Conservation (phyloP, 2,797 vertebrate genomes). For the Euphonia xanthogaster region DNA sequence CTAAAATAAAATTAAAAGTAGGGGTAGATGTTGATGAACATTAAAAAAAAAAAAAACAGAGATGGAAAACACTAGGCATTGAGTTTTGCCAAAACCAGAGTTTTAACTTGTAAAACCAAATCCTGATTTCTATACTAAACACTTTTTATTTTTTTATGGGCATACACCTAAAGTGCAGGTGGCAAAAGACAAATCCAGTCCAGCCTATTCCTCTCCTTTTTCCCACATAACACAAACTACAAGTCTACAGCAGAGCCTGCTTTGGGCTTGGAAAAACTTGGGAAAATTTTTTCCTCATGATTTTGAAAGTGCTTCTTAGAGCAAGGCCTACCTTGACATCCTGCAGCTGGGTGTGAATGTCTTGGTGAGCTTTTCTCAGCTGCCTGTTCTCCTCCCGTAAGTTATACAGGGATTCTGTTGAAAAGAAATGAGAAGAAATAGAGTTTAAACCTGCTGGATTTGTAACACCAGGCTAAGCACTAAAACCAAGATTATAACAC, state of each 20-base stretch:
- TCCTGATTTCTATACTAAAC: neutral
- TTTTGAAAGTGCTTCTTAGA: neutral
- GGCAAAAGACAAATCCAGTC: neutral
- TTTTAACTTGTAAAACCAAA: neutral
- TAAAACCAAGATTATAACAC: neutral
- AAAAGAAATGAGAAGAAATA: neutral
- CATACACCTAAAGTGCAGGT: neutral
- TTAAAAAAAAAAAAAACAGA: neutral
- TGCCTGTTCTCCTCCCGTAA: constrained; percentile 94
- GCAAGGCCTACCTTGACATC: constrained; percentile 86
- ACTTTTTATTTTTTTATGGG: neutral
- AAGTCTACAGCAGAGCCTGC: neutral
- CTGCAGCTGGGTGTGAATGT: constrained; percentile 92
- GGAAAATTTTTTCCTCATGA: neutral
- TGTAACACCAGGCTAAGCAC: neutral
- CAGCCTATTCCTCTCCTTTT: neutral
- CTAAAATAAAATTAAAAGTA: neutral
- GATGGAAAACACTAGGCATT: neutral
- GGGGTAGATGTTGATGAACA: neutral
- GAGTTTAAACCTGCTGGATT: neutral
- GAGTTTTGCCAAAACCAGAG: neutral
- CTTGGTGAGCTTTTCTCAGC: constrained; percentile 92
- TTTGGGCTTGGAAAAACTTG: neutral
- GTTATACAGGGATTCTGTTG: constrained; percentile 87
- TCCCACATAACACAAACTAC: neutral